Evolutionary conservation across 2,888 invertebrate species (phyloP).

Genomic region (Sylvicola cinctus): DNA sequence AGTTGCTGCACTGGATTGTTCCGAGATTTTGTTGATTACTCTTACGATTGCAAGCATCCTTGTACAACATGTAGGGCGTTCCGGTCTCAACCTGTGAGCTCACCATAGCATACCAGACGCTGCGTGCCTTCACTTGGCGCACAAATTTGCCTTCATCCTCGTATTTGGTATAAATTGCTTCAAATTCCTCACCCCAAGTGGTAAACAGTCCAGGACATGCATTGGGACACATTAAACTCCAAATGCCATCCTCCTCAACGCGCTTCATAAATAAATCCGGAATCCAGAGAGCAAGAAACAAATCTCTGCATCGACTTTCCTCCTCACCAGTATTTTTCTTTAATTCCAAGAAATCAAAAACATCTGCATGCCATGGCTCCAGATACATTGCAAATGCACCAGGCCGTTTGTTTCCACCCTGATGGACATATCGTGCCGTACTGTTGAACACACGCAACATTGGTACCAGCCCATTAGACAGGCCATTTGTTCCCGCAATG

Average conservation of each 20-base stretch:
- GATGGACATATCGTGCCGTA: constrained; percentile 81
- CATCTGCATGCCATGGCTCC: constrained; percentile 93
- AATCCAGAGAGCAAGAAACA: constrained; percentile 90
- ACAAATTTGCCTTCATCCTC: constrained; percentile 47
- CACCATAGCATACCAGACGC: constrained; percentile 76
- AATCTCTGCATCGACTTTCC: constrained; percentile 71
- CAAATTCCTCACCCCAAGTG: constrained; percentile 82
- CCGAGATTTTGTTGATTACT: constrained; percentile 91
- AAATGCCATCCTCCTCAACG: constrained; percentile 52
- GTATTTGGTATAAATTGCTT: constrained; percentile 59
- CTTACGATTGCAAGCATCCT: constrained; percentile 84
- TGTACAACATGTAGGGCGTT: constrained; percentile 83
- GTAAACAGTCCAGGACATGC: constrained; percentile 70
- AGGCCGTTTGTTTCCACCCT: constrained; percentile 88
- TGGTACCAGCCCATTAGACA: constrained; percentile 79
- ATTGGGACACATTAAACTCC: constrained; percentile 90
- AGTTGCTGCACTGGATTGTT: constrained; percentile 85
- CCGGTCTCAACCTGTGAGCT: constrained; percentile 88
- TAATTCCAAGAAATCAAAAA: constrained; percentile 77
- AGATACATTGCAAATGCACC: constrained; percentile 89
- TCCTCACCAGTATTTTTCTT: constrained; percentile 86
- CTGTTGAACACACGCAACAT: constrained; percentile 83
- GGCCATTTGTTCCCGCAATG: constrained; percentile 80
- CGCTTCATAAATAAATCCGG: constrained; percentile 91
- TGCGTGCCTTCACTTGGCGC: constrained; percentile 51